phyloP scores from a whole-genome alignment of 2,797 vertebrate species.

The Lemur catta region DNA sequence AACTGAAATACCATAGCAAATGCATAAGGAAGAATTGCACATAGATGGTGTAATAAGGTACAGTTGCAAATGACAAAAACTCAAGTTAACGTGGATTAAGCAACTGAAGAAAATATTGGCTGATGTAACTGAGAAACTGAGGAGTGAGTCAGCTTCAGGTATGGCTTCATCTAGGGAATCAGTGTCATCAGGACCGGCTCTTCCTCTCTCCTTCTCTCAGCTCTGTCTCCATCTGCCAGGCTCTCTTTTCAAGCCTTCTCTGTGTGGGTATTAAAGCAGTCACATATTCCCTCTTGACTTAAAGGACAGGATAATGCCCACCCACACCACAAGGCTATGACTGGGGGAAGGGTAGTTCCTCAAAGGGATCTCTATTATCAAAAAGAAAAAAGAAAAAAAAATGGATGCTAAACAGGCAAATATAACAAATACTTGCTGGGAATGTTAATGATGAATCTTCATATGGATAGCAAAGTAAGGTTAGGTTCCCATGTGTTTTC shows the following conservation, averaged over 20 bases:
- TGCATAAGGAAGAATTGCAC: background rate
- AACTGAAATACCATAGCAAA: background rate
- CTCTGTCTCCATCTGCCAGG: background rate
- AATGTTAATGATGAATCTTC: background rate
- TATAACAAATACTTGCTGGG: background rate
- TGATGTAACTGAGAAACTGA: background rate
- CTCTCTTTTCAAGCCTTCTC: background rate
- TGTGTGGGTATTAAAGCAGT: background rate
- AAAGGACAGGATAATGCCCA: background rate
- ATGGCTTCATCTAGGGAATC: background rate
- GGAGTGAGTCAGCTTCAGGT: background rate
- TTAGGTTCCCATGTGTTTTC: background rate
- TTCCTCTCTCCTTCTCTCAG: background rate
- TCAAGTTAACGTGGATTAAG: background rate
- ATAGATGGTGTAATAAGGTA: background rate
- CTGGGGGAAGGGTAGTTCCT: background rate
- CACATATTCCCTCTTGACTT: background rate
- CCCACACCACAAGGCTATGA: no score
- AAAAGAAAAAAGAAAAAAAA: background rate
- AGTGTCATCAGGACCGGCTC: background rate
- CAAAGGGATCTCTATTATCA: background rate
- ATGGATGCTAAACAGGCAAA: background rate
- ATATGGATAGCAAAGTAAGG: background rate
- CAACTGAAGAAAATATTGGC: background rate
- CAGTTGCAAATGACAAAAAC: background rate